Percentiles rank a stretch among this genome's conserved stretches.
Conservation (phyloP, 2,888 invertebrate species). For the Abrostola tripartita region DNA sequence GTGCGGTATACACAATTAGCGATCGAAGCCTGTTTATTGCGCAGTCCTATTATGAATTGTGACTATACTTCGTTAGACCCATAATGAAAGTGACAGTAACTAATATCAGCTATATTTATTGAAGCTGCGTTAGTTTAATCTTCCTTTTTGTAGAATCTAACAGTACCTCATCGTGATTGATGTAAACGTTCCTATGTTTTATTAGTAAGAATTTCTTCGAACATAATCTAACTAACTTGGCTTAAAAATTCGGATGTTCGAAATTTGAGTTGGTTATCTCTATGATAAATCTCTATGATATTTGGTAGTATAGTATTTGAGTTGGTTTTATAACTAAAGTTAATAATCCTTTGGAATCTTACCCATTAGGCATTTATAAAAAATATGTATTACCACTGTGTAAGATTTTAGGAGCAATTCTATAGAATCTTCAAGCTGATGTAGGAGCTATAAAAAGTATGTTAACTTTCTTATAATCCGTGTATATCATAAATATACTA, state of each 20-base stretch:
- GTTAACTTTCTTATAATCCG: neutral
- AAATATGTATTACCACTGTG: no score
- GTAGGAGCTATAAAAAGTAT: no score
- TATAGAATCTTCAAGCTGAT: no score
- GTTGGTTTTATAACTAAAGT: no score
- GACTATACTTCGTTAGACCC: neutral
- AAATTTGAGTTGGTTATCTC: no score
- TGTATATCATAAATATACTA: neutral
- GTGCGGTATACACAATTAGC: neutral
- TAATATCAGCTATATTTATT: slow-evolving; percentile 6
- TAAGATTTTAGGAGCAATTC: no score
- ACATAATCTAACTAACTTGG: no score
- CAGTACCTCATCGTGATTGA: slow-evolving; percentile 19
- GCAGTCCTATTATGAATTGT: slow-evolving; percentile 2
- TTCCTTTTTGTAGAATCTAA: slow-evolving; percentile 23
- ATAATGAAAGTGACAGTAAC: slow-evolving; percentile 31
- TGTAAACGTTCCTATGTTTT: slow-evolving; percentile 18
- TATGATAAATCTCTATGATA: no score
- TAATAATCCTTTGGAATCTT: no score
- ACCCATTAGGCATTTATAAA: slow-evolving; percentile 6
- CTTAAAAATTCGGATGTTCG: no score
- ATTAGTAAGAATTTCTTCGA: neutral
- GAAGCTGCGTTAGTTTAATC: slow-evolving; percentile 9
- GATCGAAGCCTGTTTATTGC: neutral
- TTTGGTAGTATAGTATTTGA: no score